Base-by-base conservation (phyloP, 2,113 vertebrate species). In the Campylomormyrus tamandua region DNA sequence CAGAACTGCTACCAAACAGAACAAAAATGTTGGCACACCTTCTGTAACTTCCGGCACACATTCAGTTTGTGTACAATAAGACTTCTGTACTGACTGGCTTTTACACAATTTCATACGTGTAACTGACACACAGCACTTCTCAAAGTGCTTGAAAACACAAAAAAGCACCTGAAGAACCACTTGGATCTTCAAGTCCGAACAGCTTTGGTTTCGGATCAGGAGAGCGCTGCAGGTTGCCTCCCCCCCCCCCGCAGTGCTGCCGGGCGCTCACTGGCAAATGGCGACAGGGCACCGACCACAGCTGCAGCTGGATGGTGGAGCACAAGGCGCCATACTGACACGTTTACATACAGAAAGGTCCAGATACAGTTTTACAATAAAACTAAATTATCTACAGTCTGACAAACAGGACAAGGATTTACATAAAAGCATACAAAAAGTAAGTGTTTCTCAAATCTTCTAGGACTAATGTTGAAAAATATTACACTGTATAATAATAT, bases 291-390 rank as follows among this genome's bases (percentile, higher is more conserved):
- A 53, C 19, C 3, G 17, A 27, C 15, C 74, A 84, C 87, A 86
- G 86, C 62, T 89, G 77, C 90, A 91, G 90, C 86, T 77, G 89
- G 90, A 90, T 42, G 17, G 91, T 83, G 88, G 91, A 92, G 83
- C 89, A 87, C 92, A 94, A 94, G 93, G 90, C 92, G 93, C 93
- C 92, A 90, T 90, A 90, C 93, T 91, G 90, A 93, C 91, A 90
- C n/a, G 66, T 85, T 66, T 70, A 87, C 87, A 91, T 90, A 89
- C 90, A 4, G 27, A 87, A 89, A 90, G 45, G 83, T 27, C 11
- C 48, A 56, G 5, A 11, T 24, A 49, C 49, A 56, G 85, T 31
- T 35, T 74, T 45, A 56, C n/a, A 84, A 85, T 52, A 39, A 35
- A 87, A 87, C 48, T 45, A 46, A 83, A 85, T n/a, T 87, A 83